phyloP scores from a whole-genome alignment of 1,140 invertebrate genomes.

The Mercenaria mercenaria region DNA sequence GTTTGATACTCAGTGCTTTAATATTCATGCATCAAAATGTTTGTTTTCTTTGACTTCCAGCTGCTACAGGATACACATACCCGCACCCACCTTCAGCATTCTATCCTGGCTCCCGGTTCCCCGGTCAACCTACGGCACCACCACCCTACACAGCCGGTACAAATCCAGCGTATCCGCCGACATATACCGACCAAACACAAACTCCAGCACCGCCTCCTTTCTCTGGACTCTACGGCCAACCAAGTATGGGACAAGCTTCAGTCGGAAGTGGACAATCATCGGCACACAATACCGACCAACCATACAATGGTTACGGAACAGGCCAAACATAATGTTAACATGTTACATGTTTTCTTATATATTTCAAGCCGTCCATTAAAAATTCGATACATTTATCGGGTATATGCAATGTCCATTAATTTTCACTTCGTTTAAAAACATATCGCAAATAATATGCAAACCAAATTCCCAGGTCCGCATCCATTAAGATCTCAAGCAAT shows the following conservation, averaged over 20 bases:
- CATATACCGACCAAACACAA: not conserved
- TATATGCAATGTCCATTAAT: too few species aligned
- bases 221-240: not conserved
- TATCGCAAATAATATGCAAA: too few species aligned
- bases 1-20: too few species aligned
- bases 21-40: too few species aligned
- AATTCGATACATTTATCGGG: too few species aligned
- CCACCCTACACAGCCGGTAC: slow-evolving; percentile 27
- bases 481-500: too few species aligned
- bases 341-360: not conserved
- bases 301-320: slow-evolving; percentile 23
- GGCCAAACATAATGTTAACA: not conserved
- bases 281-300: not conserved
- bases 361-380: too few species aligned
- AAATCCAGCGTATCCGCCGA: slow-evolving; percentile 26
- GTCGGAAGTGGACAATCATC: not conserved
- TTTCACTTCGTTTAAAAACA: too few species aligned
- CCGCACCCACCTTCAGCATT: not conserved
- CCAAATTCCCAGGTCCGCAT: too few species aligned
- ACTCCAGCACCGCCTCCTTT: not conserved
- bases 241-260: too few species aligned
- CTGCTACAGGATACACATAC: slow-evolving; percentile 1
- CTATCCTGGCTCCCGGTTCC: not conserved
- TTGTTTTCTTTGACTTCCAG: not conserved
- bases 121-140: not conserved